Percentiles rank a stretch among this genome's conserved stretches.
Evolutionary conservation across 2,797 vertebrate species (phyloP).

Genomic region (Halcyon badia): DNA sequence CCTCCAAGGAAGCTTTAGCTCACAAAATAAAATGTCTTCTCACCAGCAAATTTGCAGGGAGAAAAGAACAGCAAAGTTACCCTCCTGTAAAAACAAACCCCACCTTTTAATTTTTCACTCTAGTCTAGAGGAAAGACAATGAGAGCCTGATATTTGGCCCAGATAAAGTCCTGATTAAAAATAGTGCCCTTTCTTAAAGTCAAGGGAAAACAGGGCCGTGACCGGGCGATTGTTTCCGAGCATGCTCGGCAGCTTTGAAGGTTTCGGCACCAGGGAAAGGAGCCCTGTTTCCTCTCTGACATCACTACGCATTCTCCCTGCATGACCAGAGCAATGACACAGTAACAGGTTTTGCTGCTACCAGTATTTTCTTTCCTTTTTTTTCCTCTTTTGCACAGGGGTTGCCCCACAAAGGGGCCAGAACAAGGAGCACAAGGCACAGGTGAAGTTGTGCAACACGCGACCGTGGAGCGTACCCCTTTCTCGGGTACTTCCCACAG

Average conservation of each 20-base stretch:
- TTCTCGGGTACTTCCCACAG: not conserved
- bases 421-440: not conserved
- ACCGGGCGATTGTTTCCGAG: not conserved
- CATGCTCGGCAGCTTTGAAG: not conserved
- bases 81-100: not conserved
- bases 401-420: not conserved
- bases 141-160: not conserved
- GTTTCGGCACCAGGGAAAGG: not conserved
- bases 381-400: not conserved
- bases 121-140: not conserved
- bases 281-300: not conserved
- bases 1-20: not conserved
- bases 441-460: not conserved
- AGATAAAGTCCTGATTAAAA: not conserved
- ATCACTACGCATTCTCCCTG: not conserved
- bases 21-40: not conserved
- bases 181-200: not conserved
- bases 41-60: not conserved
- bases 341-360: slow-evolving; percentile 37
- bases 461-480: rapidly evolving
- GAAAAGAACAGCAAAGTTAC: not conserved
- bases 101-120: not conserved
- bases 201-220: not conserved
- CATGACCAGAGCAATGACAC: not conserved
- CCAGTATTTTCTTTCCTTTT: not conserved